These are phyloP conservation scores for Lepeophtheirus nordmannii DNA, from an alignment of 2,888 invertebrate species.

Conservation along the genomic window DNA sequence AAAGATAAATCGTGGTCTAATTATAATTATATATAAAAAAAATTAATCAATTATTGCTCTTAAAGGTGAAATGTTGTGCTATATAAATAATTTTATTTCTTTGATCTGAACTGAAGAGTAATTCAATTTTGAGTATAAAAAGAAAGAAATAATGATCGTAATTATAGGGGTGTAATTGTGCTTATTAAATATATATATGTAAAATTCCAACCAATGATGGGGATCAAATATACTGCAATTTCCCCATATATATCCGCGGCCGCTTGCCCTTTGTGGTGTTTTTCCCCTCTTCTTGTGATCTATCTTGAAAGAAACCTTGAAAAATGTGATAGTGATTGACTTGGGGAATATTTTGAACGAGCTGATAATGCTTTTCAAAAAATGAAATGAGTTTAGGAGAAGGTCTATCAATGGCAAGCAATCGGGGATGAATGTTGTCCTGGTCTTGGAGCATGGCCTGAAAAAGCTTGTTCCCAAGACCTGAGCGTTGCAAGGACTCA, in stretches of 20 bases:
- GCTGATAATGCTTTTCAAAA: slow-evolving; percentile 62
- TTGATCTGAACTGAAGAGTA: no score
- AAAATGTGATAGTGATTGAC: slow-evolving; percentile 76
- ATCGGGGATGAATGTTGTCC: slow-evolving; percentile 48
- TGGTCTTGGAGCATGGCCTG: slow-evolving; percentile 74
- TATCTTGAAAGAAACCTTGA: slow-evolving; percentile 52
- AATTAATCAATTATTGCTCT: no score
- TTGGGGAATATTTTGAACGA: slow-evolving; percentile 53
- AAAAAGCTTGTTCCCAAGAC: slow-evolving; percentile 66
- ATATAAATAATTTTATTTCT: no score
- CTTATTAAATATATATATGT: no score
- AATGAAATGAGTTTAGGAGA: slow-evolving; percentile 75
- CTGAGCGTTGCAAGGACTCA: slow-evolving; percentile 64
- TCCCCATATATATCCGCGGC: slow-evolving; percentile 23
- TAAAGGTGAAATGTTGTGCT: no score
- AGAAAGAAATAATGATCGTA: no score
- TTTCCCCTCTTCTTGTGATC: slow-evolving; percentile 20
- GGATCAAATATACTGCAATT: slow-evolving; percentile 20
- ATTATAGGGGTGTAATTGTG: no score
- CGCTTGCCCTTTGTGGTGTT: neutral
- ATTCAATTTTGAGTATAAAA: no score
- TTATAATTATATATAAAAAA: no score
- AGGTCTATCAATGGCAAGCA: slow-evolving; percentile 80
- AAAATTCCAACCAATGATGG: no score
- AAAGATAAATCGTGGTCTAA: no score